A percentile compares a stretch with the other conserved stretches of the same genome.
These are phyloP conservation scores for Corythornis vintsioides DNA, from an alignment of 2,113 vertebrate species.

Conservation along the genomic window DNA sequence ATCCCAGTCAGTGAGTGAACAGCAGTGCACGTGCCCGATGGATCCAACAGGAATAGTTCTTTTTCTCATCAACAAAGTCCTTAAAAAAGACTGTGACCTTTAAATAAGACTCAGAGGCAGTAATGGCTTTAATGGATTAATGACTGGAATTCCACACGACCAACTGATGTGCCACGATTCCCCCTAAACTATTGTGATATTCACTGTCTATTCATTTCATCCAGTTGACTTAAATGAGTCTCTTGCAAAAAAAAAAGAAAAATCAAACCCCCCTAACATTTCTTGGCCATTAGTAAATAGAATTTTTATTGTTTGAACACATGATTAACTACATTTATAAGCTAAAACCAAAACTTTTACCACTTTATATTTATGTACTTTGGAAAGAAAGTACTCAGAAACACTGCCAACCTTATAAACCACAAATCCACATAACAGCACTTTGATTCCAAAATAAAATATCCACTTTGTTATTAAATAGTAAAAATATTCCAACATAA, in stretches of 20 bases:
- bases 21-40: neutral
- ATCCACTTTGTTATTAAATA: constrained; percentile 46
- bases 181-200: neutral
- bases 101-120: constrained; percentile 4
- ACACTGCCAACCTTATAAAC: constrained; percentile 40
- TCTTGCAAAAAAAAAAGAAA: constrained; percentile 25
- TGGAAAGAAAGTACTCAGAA: constrained; percentile 58
- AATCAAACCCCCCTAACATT: neutral
- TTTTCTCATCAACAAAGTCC: neutral
- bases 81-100: constrained; percentile 40
- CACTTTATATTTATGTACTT: constrained; percentile 47
- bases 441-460: constrained; percentile 52
- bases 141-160: neutral
- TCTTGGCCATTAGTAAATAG: constrained; percentile 53
- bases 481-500: constrained; percentile 41
- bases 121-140: neutral
- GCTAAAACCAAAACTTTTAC: constrained; percentile 57
- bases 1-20: neutral
- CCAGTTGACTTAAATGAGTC: constrained; percentile 4
- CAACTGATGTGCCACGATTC: neutral
- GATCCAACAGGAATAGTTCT: neutral
- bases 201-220: constrained; percentile 22
- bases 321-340: constrained; percentile 58
- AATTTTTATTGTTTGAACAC: constrained; percentile 49
- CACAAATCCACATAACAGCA: constrained; percentile 53